A percentile compares a stretch with the other conserved stretches of the same genome.
Evolutionary conservation across 2,113 vertebrate genomes (phyloP).

Genomic region (Pristiophorus japonicus): DNA sequence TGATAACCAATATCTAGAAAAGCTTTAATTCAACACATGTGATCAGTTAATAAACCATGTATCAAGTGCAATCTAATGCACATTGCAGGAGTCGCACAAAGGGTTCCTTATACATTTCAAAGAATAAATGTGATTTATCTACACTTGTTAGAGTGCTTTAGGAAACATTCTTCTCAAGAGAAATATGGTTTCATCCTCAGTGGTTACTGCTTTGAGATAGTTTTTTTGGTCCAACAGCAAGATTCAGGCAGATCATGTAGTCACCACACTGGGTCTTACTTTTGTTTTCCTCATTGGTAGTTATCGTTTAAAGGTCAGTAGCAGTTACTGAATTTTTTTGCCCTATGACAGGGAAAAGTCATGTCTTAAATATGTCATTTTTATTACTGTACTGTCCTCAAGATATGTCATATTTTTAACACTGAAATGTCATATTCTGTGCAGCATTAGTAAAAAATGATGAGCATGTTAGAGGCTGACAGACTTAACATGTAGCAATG

Average conservation of each 20-base stretch:
- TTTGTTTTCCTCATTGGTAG: constrained; percentile 3
- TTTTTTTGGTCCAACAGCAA: neutral
- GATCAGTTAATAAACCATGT: neutral
- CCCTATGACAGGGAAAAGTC: constrained; percentile 23
- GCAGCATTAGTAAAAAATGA: constrained; percentile 34
- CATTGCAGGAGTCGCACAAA: neutral
- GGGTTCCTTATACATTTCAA: too few relatives aligned
- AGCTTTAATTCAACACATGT: neutral
- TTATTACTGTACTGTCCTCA: neutral
- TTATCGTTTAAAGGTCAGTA: constrained; percentile 20
- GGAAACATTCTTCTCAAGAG: neutral
- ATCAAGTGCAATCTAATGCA: neutral
- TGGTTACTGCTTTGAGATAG: neutral
- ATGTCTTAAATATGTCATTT: constrained; percentile 30
- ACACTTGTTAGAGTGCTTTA: neutral
- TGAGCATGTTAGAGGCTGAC: neutral
- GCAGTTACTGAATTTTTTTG: constrained; percentile 31
- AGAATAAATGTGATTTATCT: neutral
- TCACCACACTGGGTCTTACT: neutral
- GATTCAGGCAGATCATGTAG: neutral
- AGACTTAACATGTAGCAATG: constrained; percentile 2
- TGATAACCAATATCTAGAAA: neutral
- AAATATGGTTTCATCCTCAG: neutral
- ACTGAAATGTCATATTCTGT: constrained; percentile 29
- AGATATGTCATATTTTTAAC: constrained; percentile 22